Percentiles rank a stretch among this genome's conserved stretches.
Conservation (phyloP, 2,797 vertebrate genomes). For the Chelmon rostratus region DNA sequence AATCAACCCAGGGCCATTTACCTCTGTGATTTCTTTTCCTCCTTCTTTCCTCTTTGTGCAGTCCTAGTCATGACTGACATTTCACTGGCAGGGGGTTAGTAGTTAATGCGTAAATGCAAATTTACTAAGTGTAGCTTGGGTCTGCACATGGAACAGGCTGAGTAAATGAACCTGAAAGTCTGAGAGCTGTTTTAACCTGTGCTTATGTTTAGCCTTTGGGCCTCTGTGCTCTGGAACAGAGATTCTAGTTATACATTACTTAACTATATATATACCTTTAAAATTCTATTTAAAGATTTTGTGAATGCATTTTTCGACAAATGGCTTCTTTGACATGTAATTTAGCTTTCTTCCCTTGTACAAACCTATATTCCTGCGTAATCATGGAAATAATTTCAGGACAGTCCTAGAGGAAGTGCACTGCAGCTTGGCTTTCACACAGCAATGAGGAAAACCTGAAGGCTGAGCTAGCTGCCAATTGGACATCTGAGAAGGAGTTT, state of each 20-base stretch:
- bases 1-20: constrained; percentile 35
- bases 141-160: background rate
- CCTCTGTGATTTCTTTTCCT: constrained; percentile 26
- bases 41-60: constrained; percentile 15
- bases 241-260: background rate
- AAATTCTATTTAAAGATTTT: background rate
- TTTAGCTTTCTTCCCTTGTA: background rate
- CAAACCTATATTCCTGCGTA: background rate
- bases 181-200: background rate
- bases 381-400: background rate
- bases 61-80: constrained; percentile 29
- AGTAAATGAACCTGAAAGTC: constrained; percentile 8
- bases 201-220: background rate
- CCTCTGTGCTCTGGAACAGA: too few species aligned
- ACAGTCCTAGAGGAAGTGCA: background rate
- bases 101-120: constrained; percentile 43
- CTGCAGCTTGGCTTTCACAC: constrained; percentile 3
- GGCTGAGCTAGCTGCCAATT: background rate
- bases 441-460: constrained; percentile 13
- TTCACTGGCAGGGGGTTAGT: constrained; percentile 29
- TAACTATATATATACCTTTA: too few species aligned
- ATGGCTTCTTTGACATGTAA: background rate
- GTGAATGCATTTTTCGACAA: background rate
- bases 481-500: constrained; percentile 1
- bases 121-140: constrained; percentile 21